A percentile compares a stretch with the other conserved stretches of the same genome.
These are phyloP conservation scores for Drosophila tropicalis DNA, from an alignment of 1,140 invertebrate species.

Conservation along the genomic window DNA sequence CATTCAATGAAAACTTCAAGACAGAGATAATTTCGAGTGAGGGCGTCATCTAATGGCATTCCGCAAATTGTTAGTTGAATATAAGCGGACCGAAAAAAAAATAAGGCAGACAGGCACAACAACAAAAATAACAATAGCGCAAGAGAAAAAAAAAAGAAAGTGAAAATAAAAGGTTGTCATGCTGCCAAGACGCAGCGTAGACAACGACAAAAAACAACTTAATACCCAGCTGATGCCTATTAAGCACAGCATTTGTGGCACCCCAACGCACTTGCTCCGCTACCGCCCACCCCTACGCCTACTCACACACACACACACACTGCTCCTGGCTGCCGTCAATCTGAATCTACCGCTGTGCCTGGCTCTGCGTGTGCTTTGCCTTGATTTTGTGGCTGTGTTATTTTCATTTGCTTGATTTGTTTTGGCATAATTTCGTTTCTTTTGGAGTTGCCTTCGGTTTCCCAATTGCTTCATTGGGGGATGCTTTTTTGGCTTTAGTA, in stretches of 20 bases:
- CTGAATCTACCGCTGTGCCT: conserved; percentile 32
- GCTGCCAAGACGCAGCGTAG: conserved; percentile 60
- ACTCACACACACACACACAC: too few species aligned
- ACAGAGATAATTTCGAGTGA: conserved; percentile 71
- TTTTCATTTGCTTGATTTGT: conserved; percentile 82
- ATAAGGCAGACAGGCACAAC: conserved; percentile 13
- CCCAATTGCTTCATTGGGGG: conserved; percentile 17
- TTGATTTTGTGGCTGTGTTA: conserved; percentile 78
- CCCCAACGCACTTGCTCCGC: conserved; percentile 14
- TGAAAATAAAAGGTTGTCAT: conserved; percentile 70
- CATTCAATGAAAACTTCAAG: conserved; percentile 25
- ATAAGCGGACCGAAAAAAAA: conserved; percentile 32
- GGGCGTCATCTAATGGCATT: conserved; percentile 79
- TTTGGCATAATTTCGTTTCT: conserved; percentile 72
- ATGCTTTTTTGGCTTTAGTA: conserved; percentile 29
- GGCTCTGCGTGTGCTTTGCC: conserved; percentile 57
- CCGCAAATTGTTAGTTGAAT: conserved; percentile 75
- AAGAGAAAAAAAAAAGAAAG: conserved; percentile 25
- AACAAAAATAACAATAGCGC: conserved; percentile 3
- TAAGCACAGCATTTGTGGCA: conserved; percentile 81
- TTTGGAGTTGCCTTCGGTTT: conserved; percentile 36
- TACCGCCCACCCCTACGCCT: neutral
- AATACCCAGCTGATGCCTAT: conserved; percentile 82
- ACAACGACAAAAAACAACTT: conserved; percentile 76
- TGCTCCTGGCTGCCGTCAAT: neutral